Percentiles rank a stretch among this genome's conserved stretches.
Conservation (phyloP, 2,113 vertebrate species). For the Madoqua kirkii region DNA sequence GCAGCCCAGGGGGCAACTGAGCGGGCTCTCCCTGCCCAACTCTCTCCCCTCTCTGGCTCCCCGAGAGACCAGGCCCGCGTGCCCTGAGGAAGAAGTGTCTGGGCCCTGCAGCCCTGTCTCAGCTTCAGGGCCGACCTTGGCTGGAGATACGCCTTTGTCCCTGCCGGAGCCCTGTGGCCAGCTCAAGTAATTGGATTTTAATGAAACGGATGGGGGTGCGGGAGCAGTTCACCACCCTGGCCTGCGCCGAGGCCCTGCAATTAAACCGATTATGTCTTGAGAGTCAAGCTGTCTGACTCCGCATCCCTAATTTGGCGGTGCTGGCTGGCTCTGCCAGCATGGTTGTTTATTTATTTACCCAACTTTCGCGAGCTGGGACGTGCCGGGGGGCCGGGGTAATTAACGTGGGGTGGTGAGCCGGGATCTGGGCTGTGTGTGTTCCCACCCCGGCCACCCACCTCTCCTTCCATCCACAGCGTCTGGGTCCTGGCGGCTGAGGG, state of each 20-base stretch:
- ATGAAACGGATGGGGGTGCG: slow-evolving; percentile 16
- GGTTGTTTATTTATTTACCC: slow-evolving; percentile 35
- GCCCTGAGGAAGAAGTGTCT: neutral
- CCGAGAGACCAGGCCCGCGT: rapidly evolving
- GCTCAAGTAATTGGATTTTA: slow-evolving; percentile 46
- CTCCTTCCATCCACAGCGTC: neutral
- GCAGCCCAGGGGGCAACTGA: neutral
- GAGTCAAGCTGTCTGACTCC: slow-evolving; percentile 64
- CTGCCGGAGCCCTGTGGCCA: neutral
- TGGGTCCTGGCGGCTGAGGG: neutral
- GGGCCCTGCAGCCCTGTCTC: rapidly evolving
- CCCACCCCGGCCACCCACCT: neutral
- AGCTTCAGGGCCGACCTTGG: neutral
- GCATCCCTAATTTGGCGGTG: slow-evolving; percentile 24
- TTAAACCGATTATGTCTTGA: slow-evolving; percentile 65
- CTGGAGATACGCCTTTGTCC: slow-evolving; percentile 11
- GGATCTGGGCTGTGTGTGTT: neutral
- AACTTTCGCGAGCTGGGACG: neutral
- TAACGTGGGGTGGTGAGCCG: neutral
- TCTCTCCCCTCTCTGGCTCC: neutral
- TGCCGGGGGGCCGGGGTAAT: neutral
- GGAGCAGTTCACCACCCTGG: neutral
- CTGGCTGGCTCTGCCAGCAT: neutral
- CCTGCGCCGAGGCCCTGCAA: slow-evolving; percentile 33
- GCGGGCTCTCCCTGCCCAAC: neutral